Percentiles rank a stretch among this genome's conserved stretches.
Conservation (phyloP, 1,140 invertebrate species). For the Patella vulgata region DNA sequence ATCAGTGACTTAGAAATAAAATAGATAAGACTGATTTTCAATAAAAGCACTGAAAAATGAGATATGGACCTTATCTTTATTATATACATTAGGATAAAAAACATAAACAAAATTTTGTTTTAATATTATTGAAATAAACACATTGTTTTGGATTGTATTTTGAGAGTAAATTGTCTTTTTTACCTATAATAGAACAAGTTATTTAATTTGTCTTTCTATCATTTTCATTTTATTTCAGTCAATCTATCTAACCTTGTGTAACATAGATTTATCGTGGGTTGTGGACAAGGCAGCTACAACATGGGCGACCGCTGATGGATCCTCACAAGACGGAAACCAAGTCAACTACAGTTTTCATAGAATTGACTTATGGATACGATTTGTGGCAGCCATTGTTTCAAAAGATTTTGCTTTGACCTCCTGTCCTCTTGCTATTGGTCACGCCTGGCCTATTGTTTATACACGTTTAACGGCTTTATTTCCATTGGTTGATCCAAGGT, state of each 20-base stretch:
- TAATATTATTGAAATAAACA: too few species aligned
- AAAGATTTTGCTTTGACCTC: slow-evolving; percentile 74
- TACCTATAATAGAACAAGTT: too few species aligned
- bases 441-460: slow-evolving; percentile 96
- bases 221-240: slow-evolving; percentile 44
- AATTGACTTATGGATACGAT: slow-evolving; percentile 81
- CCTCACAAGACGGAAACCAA: slow-evolving; percentile 44
- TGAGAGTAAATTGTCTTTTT: too few species aligned
- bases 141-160: too few species aligned
- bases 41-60: too few species aligned
- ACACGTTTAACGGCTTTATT: slow-evolving; percentile 89
- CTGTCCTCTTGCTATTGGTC: slow-evolving; percentile 84
- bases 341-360: slow-evolving; percentile 51
- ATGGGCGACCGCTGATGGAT: slow-evolving; percentile 74
- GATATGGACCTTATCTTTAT: too few species aligned
- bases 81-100: too few species aligned
- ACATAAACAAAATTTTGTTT: too few species aligned
- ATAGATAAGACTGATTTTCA: too few species aligned
- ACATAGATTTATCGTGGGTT: slow-evolving; percentile 93
- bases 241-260: slow-evolving; percentile 68
- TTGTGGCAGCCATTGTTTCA: slow-evolving; percentile 82
- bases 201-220: slow-evolving; percentile 13
- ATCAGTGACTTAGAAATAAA: too few species aligned
- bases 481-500: slow-evolving; percentile 93
- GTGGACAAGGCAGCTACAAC: slow-evolving; percentile 88